A percentile compares a stretch with the other conserved stretches of the same genome.
Evolutionary conservation across 2,797 vertebrate genomes (phyloP).

Genomic region (Tamandua tetradactyla): DNA sequence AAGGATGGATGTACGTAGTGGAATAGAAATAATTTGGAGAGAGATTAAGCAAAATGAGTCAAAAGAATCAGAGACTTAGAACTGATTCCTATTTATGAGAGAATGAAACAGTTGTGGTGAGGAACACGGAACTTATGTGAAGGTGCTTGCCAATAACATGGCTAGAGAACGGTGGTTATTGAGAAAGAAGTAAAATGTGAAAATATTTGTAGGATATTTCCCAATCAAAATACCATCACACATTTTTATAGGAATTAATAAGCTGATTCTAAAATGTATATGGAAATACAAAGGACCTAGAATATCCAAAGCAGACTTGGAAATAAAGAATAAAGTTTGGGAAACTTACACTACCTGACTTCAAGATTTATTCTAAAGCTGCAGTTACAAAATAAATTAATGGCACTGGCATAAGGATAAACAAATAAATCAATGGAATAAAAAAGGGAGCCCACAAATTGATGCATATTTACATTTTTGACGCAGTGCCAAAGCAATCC

Average conservation of each 20-base stretch:
- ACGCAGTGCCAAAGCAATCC: background rate
- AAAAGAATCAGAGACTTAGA: background rate
- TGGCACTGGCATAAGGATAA: background rate
- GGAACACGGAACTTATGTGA: background rate
- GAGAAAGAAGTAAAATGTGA: background rate
- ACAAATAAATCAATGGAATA: background rate
- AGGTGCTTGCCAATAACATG: background rate
- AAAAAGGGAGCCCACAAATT: background rate
- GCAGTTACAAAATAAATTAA: background rate
- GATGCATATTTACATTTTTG: background rate
- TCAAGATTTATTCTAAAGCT: background rate
- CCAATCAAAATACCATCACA: background rate
- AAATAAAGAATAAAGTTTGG: background rate
- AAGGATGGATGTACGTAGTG: background rate
- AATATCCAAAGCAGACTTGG: background rate
- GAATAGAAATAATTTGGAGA: background rate
- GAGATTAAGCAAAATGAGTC: background rate
- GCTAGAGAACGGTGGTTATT: background rate
- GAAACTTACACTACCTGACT: background rate
- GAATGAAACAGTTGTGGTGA: background rate
- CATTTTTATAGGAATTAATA: background rate
- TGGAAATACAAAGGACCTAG: background rate
- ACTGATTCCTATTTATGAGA: background rate
- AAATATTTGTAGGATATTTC: background rate
- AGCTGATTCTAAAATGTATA: background rate